phyloP scores from a whole-genome alignment of 92 coral and sea anemone species.

The Zoanthus sansibaricus region DNA sequence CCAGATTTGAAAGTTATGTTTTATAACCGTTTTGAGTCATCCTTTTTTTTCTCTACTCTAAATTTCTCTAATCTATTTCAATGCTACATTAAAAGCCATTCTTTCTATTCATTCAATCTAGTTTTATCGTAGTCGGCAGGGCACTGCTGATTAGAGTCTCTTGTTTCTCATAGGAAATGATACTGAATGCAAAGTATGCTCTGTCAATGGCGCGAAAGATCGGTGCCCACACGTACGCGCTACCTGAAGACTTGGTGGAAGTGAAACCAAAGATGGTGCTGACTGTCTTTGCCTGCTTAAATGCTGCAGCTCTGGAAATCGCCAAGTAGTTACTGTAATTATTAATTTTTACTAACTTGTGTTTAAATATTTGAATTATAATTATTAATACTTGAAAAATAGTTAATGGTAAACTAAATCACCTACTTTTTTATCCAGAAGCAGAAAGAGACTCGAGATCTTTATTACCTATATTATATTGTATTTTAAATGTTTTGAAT shows the following conservation, averaged over 20 bases:
- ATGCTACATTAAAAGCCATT: neutral
- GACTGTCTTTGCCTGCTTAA: slow-evolving; percentile 93
- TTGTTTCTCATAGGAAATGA: slow-evolving; percentile 72
- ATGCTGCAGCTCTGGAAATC: slow-evolving; percentile 61
- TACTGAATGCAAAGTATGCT: slow-evolving; percentile 91
- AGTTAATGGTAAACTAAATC: neutral
- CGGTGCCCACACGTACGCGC: slow-evolving; percentile 93
- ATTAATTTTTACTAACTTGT: neutral
- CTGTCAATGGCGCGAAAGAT: slow-evolving; percentile 89
- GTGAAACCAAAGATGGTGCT: slow-evolving; percentile 96
- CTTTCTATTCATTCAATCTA: neutral
- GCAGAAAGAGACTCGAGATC: too few species aligned
- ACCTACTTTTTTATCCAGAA: too few species aligned
- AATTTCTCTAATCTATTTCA: too few species aligned
- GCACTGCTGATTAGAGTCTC: neutral
- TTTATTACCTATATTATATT: neutral
- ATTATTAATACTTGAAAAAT: too few species aligned
- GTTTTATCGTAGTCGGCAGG: neutral
- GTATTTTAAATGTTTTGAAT: neutral
- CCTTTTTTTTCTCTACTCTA: too few species aligned
- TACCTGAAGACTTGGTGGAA: slow-evolving; percentile 95
- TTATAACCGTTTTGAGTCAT: too few species aligned
- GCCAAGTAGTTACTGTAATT: neutral
- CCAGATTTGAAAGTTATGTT: too few species aligned
- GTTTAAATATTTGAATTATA: neutral